Evolutionary conservation across 2,888 invertebrate genomes (phyloP).

Genomic region (Folsomia candida): DNA sequence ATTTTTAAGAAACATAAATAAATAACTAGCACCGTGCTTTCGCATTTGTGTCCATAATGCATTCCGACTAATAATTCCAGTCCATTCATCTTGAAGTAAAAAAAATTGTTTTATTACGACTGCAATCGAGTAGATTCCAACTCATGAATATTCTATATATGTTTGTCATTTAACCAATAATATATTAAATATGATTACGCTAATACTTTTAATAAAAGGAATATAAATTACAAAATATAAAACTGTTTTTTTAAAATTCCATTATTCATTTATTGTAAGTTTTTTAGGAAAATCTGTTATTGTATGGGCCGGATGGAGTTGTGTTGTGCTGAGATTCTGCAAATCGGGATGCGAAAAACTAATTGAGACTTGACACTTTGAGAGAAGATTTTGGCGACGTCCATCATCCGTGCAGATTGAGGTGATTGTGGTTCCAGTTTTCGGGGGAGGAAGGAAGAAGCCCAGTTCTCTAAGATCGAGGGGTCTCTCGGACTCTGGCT

Average conservation of each 20-base stretch:
- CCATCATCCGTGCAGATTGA: too few species aligned
- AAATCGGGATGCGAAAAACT: too few species aligned
- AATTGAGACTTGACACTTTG: too few species aligned
- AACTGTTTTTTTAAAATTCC: not conserved
- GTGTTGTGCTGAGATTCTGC: too few species aligned
- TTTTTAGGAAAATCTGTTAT: too few species aligned
- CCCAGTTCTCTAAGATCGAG: too few species aligned
- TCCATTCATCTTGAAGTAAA: not conserved
- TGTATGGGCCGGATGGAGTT: too few species aligned
- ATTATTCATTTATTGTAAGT: too few species aligned
- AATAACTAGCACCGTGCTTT: not conserved
- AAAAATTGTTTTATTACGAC: not conserved
- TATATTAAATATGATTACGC: not conserved
- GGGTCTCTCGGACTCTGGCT: too few species aligned
- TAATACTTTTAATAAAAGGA: not conserved
- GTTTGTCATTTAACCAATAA: not conserved
- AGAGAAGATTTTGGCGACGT: too few species aligned
- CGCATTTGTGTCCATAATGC: not conserved
- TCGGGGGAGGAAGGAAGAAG: too few species aligned
- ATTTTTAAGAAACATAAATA: not conserved
- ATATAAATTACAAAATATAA: not conserved
- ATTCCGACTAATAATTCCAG: not conserved
- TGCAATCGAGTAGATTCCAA: not conserved
- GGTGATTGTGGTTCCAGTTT: too few species aligned
- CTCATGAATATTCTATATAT: not conserved